Base-by-base conservation (phyloP, 2,888 invertebrate species). In the Aricia artaxerxes region DNA sequence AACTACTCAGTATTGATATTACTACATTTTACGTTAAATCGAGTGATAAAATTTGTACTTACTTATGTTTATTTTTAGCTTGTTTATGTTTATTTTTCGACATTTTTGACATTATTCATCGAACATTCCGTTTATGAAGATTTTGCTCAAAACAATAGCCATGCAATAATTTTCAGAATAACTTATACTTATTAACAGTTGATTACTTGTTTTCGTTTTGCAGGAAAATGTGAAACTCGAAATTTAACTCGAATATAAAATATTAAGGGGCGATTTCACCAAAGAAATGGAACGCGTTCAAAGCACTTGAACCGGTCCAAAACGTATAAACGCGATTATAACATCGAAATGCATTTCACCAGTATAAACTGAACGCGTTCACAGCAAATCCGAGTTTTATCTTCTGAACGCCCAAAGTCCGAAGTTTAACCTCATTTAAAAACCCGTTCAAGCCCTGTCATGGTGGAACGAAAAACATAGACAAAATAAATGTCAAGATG, bases 1-100 rank as follows among this genome's bases (percentile, higher is more conserved):
- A 53, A 75, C 75, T 53, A 75, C 53, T 75, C 75, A 75, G 75
- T 75, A 75, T 75, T 64, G 64, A 31, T 64, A 73, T n/a, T n/a
- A 40, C 6, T 73, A 3, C 24, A 73, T 73, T 4, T 24, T 73
- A 31, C n/a, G 13, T 72, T 38, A 3, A 72, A 72, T 38, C 13
- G 31, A 61, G 61, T 61, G 61, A 24, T 24, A 24, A 31, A 64
- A 40, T 6, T 49, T 75, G 49, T 49, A 44, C 49, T 44, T 75
- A 49, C 49, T 44, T 75, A 49, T 75, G 3, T 75, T n/a, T 49
- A 40, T 75, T 75, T 9, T 53, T 53, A 3, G 24, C 11, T 75
- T 61, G 6, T 61, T 31, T 64, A n/a, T 72, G 38, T n/a, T 38
- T 73, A 31, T 73, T 73, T 40, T 73, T 40, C 6, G 13, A 16